Base-by-base conservation (phyloP, 1,140 invertebrate genomes). In the Stegodyphus mimosarum region DNA sequence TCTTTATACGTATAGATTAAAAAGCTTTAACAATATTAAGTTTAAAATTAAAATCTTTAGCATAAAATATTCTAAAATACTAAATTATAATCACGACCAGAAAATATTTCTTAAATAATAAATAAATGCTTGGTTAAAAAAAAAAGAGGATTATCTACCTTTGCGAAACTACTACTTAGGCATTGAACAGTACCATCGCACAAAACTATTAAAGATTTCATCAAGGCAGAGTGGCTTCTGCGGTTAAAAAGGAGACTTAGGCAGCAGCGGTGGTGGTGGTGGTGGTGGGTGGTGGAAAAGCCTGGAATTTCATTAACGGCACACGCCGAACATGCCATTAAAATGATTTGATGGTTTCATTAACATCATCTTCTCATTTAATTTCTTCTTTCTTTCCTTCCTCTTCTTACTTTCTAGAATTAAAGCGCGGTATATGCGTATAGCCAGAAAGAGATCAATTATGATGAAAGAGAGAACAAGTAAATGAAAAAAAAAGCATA, bases 321-420 rank as follows among this genome's bases (percentile, higher is more conserved):
- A 7, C n/a, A 55, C 17, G 7, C 48, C 10, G 49, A 50, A 78
- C 76, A 53, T 67, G 76, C 49, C 76, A 69, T 78, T 63, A 67
- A 67, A 74, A 67, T 63, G 51, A 69, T 51, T 67, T 53, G 76
- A 78, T 51, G n/a, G 63, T 66, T 67, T 67, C 76, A 78, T 78
- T 69, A 78, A 69, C 15, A 52, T 67, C 49, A 60, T 60, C 55
- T 9, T 33, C 18, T 67, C 15, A 67, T 67, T n/a, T 10, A n/a
- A 17, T 67, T 18, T 17, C 66, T 9, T 67, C 55, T 60, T 10
- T 10, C 9, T 60, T 15, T 60, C 55, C 33, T 33, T 33, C 3
- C 33, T 33, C 33, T 33, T 33, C 33, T 33, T 33, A 33, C 33
- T 33, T 33, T 33, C 33, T 33, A 33, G 33, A 33, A 3, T 33